Evolutionary conservation across 1,140 invertebrate genomes (phyloP).

Genomic region (Aphis gossypii): DNA sequence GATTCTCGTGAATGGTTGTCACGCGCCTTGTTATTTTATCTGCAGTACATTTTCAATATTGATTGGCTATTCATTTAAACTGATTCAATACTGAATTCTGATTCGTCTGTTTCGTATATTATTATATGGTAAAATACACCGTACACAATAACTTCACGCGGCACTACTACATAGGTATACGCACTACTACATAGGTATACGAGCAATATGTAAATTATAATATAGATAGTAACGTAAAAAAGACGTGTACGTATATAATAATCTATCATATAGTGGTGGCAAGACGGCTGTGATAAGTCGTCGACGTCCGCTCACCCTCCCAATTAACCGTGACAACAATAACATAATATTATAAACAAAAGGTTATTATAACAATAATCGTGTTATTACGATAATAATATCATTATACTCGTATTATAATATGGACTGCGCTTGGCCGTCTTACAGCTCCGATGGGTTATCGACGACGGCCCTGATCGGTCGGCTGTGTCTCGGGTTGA

Average conservation of each 20-base stretch:
- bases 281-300: background rate
- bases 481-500: background rate
- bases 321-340: background rate
- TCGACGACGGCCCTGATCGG: background rate
- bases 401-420: no score
- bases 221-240: background rate
- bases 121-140: background rate
- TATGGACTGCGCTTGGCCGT: background rate
- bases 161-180: no score
- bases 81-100: background rate
- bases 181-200: no score
- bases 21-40: background rate
- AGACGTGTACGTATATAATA: background rate
- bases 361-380: background rate
- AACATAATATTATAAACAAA: background rate
- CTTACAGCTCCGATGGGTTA: background rate
- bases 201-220: no score
- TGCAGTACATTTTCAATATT: background rate
- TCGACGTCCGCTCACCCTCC: background rate
- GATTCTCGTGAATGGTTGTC: background rate
- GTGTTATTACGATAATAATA: background rate
- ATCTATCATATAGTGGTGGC: background rate
- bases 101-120: background rate
- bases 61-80: background rate
- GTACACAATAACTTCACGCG: no score